Base-by-base conservation (phyloP, 1,140 invertebrate genomes). In the Pararge aegeria region DNA sequence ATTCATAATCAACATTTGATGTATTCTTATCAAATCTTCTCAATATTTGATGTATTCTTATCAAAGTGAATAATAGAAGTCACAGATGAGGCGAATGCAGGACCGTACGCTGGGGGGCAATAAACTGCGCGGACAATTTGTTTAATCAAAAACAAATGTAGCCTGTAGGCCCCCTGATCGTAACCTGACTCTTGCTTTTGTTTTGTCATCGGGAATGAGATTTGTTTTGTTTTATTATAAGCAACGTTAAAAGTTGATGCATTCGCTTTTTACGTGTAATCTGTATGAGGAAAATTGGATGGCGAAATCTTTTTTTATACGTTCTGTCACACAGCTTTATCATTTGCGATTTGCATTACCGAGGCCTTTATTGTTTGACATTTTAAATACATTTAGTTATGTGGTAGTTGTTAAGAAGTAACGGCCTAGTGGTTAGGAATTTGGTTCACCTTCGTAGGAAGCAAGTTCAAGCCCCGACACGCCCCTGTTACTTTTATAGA, bases 71-170 rank as follows among this genome's bases (percentile, higher is more conserved):
- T 61, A 55, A 59, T 75, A 72, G 74, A 78, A 81, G 75, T 82
- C 69, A 59, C 72, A 82, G 70, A 75, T 75, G 78, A 81, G 68
- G 50, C 50, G 65, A 75, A 68, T 66, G 61, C 66, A 68, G 64
- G 65, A 63, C 53, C 72, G 53, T 49, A 63, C 75, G 56, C 73
- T 38, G 55, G 80, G 82, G 81, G 78, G 64, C 76, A 73, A 88
- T 88, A 88, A 88, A 87, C 66, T 75, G 73, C 48, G 73, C 68
- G 80, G 75, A 78, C 85, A 85, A 87, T 88, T 88, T 88, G 83
- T 87, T 86, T 88, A 88, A 88, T 88, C 85, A 88, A 86, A 88
- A 83, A 88, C 75, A 82, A 85, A 86, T 80, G 80, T 78, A 34
- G 30, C 30, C 30, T 34, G 30, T 34, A 34, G 74, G 73, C 74